phyloP scores from a whole-genome alignment of 2,888 invertebrate genomes.

The Lumbricus terrestris region DNA sequence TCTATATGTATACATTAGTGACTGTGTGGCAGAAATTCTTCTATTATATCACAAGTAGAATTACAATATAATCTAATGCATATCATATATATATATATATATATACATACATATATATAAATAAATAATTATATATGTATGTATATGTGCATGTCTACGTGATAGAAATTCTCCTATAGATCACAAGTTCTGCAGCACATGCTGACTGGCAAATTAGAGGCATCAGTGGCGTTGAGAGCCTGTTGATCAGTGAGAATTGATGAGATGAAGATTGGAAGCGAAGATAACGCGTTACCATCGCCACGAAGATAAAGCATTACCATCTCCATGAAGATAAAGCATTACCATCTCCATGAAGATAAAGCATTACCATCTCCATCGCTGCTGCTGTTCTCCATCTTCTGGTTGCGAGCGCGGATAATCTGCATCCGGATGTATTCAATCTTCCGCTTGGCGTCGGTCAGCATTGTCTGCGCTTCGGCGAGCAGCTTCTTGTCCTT shows the following conservation, averaged over 20 bases:
- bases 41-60: too few species aligned
- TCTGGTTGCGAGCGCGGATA: conserved; percentile 58
- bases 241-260: background rate
- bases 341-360: too few species aligned
- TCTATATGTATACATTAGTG: too few species aligned
- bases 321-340: background rate
- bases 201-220: background rate
- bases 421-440: conserved; percentile 95
- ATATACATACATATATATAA: too few species aligned
- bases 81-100: too few species aligned
- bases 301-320: too few species aligned
- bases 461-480: conserved; percentile 94
- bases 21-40: too few species aligned
- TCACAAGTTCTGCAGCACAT: background rate
- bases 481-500: conserved; percentile 88
- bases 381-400: conserved; percentile 6
- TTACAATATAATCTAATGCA: too few species aligned
- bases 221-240: background rate
- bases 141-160: too few species aligned
- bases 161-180: background rate
- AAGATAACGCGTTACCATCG: background rate
- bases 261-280: background rate
- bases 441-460: conserved; percentile 89
- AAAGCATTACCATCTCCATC: background rate
- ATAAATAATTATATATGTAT: too few species aligned